Percentiles rank a stretch among this genome's conserved stretches.
These are phyloP conservation scores for Steinernema carpocapsae DNA, from an alignment of 2,888 invertebrate species.

Conservation along the genomic window DNA sequence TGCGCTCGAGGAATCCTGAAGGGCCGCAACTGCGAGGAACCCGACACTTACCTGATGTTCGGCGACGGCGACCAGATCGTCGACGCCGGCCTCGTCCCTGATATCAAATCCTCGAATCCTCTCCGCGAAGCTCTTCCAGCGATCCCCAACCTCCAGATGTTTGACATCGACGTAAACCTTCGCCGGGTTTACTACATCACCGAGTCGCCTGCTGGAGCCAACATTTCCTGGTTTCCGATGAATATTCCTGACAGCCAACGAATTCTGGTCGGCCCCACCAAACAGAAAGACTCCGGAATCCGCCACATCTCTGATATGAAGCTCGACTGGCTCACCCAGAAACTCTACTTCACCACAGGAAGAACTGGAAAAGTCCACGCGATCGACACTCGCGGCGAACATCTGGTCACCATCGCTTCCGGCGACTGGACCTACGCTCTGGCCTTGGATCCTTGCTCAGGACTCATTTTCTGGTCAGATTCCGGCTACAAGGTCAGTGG, in stretches of 20 bases:
- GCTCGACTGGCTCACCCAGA: constrained; percentile 94
- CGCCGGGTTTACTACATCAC: constrained; percentile 63
- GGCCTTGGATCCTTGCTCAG: constrained; percentile 91
- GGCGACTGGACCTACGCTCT: constrained; percentile 92
- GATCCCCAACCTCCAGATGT: constrained; percentile 62
- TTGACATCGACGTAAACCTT: constrained; percentile 68
- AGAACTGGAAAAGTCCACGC: constrained; percentile 87
- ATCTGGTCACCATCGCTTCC: constrained; percentile 77
- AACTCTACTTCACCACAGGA: constrained; percentile 96
- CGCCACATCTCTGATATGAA: constrained; percentile 67
- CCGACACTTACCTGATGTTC: constrained; percentile 88
- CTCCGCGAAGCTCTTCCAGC: constrained; percentile 60
- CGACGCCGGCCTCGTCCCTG: constrained; percentile 83
- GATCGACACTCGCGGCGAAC: constrained; percentile 86
- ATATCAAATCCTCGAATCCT: constrained; percentile 49
- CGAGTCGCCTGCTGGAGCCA: constrained; percentile 66
- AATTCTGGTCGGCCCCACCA: constrained; percentile 55
- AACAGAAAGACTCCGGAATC: constrained; percentile 51
- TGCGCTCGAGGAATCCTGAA: constrained; percentile 85
- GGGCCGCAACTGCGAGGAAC: constrained; percentile 72
- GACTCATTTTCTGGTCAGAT: constrained; percentile 89
- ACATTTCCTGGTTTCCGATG: constrained; percentile 68
- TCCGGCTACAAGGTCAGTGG: constrained; percentile 65
- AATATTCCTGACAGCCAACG: constrained; percentile 65
- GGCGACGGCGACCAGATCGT: constrained; percentile 91